A percentile compares a stretch with the other conserved stretches of the same genome.
phyloP scores from a whole-genome alignment of 2,113 vertebrate species.

The human (Homo sapiens) region DNA sequence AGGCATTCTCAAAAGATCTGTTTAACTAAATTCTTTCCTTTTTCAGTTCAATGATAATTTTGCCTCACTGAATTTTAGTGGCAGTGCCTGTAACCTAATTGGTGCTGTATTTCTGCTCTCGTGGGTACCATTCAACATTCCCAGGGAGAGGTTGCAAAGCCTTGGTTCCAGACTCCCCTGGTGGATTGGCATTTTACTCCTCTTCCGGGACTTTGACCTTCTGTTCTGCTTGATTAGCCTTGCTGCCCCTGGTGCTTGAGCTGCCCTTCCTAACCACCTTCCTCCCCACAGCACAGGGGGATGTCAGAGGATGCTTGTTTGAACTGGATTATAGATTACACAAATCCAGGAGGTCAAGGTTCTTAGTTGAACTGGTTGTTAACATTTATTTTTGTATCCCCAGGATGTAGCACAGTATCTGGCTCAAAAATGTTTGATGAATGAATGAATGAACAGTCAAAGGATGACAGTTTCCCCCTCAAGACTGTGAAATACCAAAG shows the following conservation, averaged over 20 bases:
- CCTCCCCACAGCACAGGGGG: neutral
- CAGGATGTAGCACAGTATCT: neutral
- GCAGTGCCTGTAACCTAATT: neutral
- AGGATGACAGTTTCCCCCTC: neutral
- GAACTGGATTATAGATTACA: neutral
- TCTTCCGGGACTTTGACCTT: neutral
- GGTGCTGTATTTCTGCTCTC: neutral
- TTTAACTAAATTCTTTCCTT: neutral
- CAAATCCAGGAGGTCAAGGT: neutral
- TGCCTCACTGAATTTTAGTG: neutral
- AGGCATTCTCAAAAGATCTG: constrained; percentile 2
- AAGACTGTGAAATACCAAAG: neutral
- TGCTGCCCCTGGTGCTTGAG: neutral
- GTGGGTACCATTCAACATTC: neutral
- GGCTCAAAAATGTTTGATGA: neutral
- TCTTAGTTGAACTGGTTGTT: neutral
- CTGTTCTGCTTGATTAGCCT: neutral
- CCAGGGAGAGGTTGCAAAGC: neutral
- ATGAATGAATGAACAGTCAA: neutral
- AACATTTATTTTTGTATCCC: neutral
- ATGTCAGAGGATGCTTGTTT: neutral
- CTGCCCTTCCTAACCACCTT: neutral
- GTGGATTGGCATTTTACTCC: neutral
- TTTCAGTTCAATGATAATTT: neutral
- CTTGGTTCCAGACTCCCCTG: neutral